These are phyloP conservation scores for Polyergus mexicanus DNA, from an alignment of 1,140 invertebrate genomes.

Conservation along the genomic window DNA sequence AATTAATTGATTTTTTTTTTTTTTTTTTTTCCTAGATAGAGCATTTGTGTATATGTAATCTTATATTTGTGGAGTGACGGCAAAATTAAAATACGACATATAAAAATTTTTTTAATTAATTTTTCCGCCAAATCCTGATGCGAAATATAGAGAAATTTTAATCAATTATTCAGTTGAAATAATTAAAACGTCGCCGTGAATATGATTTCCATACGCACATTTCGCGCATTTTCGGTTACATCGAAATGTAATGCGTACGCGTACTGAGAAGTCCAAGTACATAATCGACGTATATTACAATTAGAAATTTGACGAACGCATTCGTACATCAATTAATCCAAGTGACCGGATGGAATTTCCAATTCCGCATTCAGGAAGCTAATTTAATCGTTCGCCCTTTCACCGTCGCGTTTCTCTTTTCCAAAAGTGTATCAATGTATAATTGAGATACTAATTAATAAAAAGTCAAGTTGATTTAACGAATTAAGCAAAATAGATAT, in stretches of 20 bases:
- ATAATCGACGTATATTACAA: constrained; percentile 37
- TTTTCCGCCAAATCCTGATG: background rate
- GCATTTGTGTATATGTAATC: no score
- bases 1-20: no score
- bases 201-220: constrained; percentile 1
- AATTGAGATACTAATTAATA: constrained; percentile 49
- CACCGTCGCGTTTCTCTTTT: constrained; percentile 25
- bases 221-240: background rate
- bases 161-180: background rate
- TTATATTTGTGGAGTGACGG: no score
- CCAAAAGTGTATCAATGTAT: constrained; percentile 52
- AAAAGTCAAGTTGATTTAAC: constrained; percentile 30
- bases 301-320: constrained; percentile 55
- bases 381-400: constrained; percentile 60
- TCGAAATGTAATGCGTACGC: constrained; percentile 8
- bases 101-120: no score
- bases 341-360: constrained; percentile 56
- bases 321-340: constrained; percentile 55
- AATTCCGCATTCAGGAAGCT: constrained; percentile 50
- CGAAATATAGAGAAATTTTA: constrained; percentile 12
- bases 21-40: no score
- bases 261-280: constrained; percentile 8
- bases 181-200: constrained; percentile 22
- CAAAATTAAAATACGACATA: no score
- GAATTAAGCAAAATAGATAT: background rate